phyloP scores from a whole-genome alignment of 2,797 vertebrate genomes.

The Phoeniculus purpureus region DNA sequence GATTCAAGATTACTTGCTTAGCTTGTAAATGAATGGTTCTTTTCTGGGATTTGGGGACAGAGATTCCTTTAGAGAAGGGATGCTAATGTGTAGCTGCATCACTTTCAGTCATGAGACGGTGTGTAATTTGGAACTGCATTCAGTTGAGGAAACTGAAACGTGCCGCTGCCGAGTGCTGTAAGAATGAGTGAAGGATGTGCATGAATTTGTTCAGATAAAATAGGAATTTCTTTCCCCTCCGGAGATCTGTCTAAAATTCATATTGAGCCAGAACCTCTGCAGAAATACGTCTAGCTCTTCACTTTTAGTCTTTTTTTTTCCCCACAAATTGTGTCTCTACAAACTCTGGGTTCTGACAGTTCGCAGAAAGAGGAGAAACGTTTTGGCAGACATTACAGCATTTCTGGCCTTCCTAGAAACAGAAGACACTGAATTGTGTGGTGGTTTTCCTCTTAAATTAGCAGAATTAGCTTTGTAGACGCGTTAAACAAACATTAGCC shows the following conservation, averaged over 20 bases:
- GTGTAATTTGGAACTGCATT: constrained; percentile 10
- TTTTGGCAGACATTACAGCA: not conserved
- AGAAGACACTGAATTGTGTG: not conserved
- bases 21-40: constrained; percentile 28
- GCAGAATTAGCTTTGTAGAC: not conserved
- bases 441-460: constrained; percentile 11
- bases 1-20: constrained; percentile 20
- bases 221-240: not conserved
- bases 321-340: not conserved
- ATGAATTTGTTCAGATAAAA: constrained; percentile 35
- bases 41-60: constrained; percentile 11
- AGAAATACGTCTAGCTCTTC: not conserved
- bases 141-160: constrained; percentile 37
- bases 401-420: not conserved
- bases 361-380: not conserved
- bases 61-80: constrained; percentile 4
- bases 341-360: not conserved
- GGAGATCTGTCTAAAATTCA: constrained; percentile 15
- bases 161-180: not conserved
- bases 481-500: not conserved
- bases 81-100: constrained; percentile 13
- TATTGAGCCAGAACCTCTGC: not conserved
- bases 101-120: not conserved
- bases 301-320: not conserved
- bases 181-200: not conserved